Evolutionary conservation across 2,888 invertebrate genomes (phyloP).

Genomic region (Artemia sinica): DNA sequence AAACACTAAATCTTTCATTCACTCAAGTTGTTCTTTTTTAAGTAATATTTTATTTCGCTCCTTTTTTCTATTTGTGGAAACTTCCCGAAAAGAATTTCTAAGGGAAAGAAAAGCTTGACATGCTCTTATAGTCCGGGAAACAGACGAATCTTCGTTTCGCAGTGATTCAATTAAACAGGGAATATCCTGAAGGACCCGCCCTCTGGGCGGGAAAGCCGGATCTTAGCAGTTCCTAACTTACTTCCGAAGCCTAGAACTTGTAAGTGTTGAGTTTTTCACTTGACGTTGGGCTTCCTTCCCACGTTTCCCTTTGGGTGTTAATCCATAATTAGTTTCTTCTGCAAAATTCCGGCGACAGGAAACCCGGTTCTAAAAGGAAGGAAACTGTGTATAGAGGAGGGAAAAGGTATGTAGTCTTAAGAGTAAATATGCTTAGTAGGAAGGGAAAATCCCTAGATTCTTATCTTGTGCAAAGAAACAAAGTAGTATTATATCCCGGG

Average conservation of each 20-base stretch:
- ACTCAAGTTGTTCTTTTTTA: no score
- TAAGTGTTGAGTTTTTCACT: slow-evolving; percentile 13
- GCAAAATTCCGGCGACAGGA: slow-evolving; percentile 11
- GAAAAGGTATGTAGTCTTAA: background rate
- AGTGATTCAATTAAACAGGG: background rate
- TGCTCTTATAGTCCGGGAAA: background rate
- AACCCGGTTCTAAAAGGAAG: background rate
- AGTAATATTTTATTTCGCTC: no score
- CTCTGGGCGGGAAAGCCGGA: background rate
- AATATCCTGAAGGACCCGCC: background rate
- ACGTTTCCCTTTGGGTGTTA: background rate
- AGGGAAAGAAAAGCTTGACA: background rate
- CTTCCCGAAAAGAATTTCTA: background rate
- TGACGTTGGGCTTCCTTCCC: background rate
- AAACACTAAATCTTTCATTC: no score
- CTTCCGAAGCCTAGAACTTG: slow-evolving; percentile 11
- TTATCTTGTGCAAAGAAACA: no score
- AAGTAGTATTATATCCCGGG: no score
- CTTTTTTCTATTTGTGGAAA: no score
- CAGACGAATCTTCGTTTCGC: background rate
- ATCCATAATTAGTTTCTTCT: slow-evolving; percentile 4
- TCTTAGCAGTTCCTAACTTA: slow-evolving; percentile 2
- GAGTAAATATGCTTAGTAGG: no score
- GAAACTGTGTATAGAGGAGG: background rate
- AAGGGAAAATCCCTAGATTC: no score